Conservation (phyloP, 2,888 invertebrate species). For the Stenotaenia linearis region DNA sequence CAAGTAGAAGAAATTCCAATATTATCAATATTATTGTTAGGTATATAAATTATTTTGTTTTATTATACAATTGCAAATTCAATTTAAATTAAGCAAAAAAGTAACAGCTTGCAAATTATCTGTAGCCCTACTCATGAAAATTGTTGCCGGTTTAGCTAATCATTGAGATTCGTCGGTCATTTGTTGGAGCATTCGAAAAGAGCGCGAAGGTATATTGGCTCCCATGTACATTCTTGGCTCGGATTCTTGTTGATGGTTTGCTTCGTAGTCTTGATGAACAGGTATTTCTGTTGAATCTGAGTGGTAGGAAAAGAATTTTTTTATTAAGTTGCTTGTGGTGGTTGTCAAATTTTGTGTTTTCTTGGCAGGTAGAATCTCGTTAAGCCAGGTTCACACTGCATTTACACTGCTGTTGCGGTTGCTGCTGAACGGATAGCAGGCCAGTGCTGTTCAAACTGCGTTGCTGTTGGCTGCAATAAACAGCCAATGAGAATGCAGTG, state of each 20-base stretch:
- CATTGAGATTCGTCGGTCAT: slow-evolving; percentile 56
- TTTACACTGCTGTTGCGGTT: too few species aligned
- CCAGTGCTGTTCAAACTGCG: too few species aligned
- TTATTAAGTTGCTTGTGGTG: too few species aligned
- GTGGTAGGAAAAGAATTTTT: background rate
- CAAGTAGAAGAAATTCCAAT: background rate
- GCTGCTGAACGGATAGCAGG: too few species aligned
- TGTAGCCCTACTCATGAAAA: background rate
- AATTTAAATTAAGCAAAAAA: background rate
- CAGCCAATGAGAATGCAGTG: too few species aligned
- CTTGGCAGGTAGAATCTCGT: too few species aligned
- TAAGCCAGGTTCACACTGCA: too few species aligned
- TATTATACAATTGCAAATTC: background rate
- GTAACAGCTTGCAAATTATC: background rate
- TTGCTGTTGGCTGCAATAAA: too few species aligned
- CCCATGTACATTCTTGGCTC: slow-evolving; percentile 47
- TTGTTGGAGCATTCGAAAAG: slow-evolving; percentile 71
- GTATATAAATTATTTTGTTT: background rate
- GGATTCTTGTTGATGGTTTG: slow-evolving; percentile 8
- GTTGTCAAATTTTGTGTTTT: too few species aligned
- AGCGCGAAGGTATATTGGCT: slow-evolving; percentile 71
- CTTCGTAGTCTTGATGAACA: background rate
- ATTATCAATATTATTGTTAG: background rate
- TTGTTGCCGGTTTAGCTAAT: background rate
- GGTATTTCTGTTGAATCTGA: background rate